Base-by-base conservation (phyloP, 2,888 invertebrate species). In the Gastrophysa polygoni region DNA sequence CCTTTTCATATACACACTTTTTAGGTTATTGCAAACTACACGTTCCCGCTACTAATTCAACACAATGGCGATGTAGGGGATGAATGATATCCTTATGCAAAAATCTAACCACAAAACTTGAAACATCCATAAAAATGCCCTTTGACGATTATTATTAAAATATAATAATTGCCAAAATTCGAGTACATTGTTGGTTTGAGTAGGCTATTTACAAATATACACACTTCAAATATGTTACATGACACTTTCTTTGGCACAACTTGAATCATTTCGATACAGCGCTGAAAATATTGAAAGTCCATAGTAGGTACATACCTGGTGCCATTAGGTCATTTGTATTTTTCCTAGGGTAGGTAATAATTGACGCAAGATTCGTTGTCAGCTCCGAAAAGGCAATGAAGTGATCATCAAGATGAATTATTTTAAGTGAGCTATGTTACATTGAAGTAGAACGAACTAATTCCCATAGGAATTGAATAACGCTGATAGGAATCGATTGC, bases 161-260 rank as follows among this genome's bases (percentile, higher is more conserved):
- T 60, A 64, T 63, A 65, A 63, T 59, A 51, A 64, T 64, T 61
- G 61, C 29, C 60, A 57, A 60, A 55, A 54, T 44, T 60, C 55
- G 59, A 61, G 64, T 63, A 63, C 63, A 64, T 52, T 50, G 46
- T 66, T 59, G 57, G 59, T 64, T 57, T 59, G 59, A 57, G 59
- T 59, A 75, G 77, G 77, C 71, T 80, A 80, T 80, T 73, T 80
- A 80, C 80, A 80, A 80, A 80, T 81, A 77, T 81, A 81, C 81
- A 81, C 69, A 78, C 78, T 75, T 73, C 75, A 73, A 78, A 77
- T 80, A 80, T 80, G 77, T 78, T 78, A 79, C 78, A 75, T 78
- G 78, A 80, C 79, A 80, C 78, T 77, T 73, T 68, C 57, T 43
- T 81, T 81, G 81, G 81, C 81, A 81, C 81, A 79, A 78, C 73